phyloP scores from a whole-genome alignment of 2,113 vertebrate species.

The Diphyllodes magnificus region DNA sequence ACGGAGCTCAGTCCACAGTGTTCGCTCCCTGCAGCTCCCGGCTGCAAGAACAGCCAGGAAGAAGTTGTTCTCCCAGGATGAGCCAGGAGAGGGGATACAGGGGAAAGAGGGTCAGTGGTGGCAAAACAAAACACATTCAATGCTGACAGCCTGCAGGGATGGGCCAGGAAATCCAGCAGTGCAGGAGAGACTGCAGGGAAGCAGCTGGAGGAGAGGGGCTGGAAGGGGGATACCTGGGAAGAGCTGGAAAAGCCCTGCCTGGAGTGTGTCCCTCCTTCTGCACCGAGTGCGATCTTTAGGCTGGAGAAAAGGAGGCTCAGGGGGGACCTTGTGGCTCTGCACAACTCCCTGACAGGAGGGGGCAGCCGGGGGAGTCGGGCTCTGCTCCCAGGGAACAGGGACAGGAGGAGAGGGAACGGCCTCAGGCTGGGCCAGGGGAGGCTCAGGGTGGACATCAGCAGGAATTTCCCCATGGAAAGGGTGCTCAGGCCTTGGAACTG shows the following conservation, averaged over 20 bases:
- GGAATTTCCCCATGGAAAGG: background rate
- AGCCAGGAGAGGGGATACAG: background rate
- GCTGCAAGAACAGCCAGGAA: background rate
- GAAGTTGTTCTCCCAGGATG: background rate
- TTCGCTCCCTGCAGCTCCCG: background rate
- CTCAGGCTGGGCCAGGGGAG: background rate
- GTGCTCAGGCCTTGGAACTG: background rate
- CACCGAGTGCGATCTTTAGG: background rate
- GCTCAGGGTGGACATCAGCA: background rate
- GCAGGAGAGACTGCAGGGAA: background rate
- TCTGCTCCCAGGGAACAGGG: background rate
- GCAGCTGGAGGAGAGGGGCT: background rate
- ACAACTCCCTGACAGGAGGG: background rate
- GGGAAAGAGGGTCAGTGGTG: background rate
- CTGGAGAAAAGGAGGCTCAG: background rate
- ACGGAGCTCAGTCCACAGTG: fast-evolving
- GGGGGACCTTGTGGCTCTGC: background rate
- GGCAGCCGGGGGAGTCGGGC: background rate
- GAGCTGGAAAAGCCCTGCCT: background rate
- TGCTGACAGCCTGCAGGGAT: background rate
- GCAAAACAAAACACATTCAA: background rate
- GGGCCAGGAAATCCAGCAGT: background rate
- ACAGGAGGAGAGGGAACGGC: background rate
- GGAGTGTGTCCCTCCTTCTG: background rate
- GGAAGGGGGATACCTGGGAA: background rate